A percentile compares a stretch with the other conserved stretches of the same genome.
Conservation (phyloP, 2,888 invertebrate species). For the Campoplex nolae region DNA sequence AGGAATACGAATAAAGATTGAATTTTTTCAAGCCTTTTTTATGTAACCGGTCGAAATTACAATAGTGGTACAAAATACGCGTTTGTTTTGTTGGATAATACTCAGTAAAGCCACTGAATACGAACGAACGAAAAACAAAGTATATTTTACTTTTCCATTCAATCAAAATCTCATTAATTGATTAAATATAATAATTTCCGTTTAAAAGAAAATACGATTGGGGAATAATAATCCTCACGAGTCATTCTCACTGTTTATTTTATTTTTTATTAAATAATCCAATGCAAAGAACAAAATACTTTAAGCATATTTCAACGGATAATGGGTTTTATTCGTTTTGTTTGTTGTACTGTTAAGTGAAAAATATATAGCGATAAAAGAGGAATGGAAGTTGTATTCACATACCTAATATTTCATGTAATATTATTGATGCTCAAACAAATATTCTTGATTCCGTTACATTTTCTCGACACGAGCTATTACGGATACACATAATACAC, state of each 20-base stretch:
- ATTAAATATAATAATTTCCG: slow-evolving; percentile 13
- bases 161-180: slow-evolving; percentile 16
- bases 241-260: slow-evolving; percentile 25
- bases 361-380: slow-evolving; percentile 35
- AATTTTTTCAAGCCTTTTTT: slow-evolving; percentile 61
- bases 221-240: slow-evolving; percentile 18
- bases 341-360: slow-evolving; percentile 33
- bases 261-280: slow-evolving; percentile 35
- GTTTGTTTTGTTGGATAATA: slow-evolving; percentile 30
- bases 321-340: slow-evolving; percentile 35
- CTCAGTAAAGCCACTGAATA: neutral
- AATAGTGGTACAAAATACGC: slow-evolving; percentile 61
- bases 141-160: slow-evolving; percentile 6
- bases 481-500: slow-evolving; percentile 35
- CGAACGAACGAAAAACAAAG: neutral
- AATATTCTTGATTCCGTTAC: slow-evolving; percentile 53
- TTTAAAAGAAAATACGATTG: slow-evolving; percentile 15
- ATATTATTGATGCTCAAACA: slow-evolving; percentile 44
- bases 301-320: slow-evolving; percentile 43
- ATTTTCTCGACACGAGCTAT: slow-evolving; percentile 12
- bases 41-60: slow-evolving; percentile 62
- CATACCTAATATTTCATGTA: slow-evolving; percentile 34
- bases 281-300: slow-evolving; percentile 47
- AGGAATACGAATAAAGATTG: slow-evolving; percentile 39
- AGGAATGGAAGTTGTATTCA: slow-evolving; percentile 64